Percentiles rank a stretch among this genome's conserved stretches.
These are phyloP conservation scores for Drosophila repleta DNA, from an alignment of 1,140 invertebrate species.

Conservation along the genomic window DNA sequence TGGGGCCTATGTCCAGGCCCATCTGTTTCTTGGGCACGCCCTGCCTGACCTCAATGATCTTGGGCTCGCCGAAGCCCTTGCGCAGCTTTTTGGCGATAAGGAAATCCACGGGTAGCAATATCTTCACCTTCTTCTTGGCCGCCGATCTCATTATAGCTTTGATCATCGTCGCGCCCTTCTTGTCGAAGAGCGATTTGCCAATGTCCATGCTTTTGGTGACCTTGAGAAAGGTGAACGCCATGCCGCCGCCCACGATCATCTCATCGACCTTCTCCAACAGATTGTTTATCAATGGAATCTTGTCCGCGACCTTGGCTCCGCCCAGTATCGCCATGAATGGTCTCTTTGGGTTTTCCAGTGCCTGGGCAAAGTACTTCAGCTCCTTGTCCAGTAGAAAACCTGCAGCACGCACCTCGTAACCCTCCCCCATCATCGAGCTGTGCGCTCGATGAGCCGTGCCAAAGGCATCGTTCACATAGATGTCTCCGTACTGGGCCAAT, in stretches of 20 bases:
- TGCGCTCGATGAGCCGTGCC: conserved; percentile 99
- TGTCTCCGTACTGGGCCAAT: conserved; percentile 96
- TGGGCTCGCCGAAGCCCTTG: conserved; percentile 92
- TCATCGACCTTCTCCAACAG: conserved; percentile 98
- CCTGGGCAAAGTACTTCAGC: conserved; percentile 98
- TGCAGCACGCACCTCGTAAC: conserved; percentile 93
- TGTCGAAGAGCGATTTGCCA: conserved; percentile 96
- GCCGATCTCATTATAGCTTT: conserved; percentile 95
- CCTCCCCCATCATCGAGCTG: conserved; percentile 95
- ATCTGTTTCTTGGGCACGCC: conserved; percentile 96
- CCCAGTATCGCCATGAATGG: conserved; percentile 99
- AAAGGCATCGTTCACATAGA: conserved; percentile 99
- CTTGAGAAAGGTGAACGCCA: conserved; percentile 99
- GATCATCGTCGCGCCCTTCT: conserved; percentile 97
- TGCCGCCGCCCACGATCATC: conserved; percentile 99
- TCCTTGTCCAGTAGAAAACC: conserved; percentile 99
- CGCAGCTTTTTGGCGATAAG: conserved; percentile 97
- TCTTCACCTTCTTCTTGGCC: conserved; percentile 94
- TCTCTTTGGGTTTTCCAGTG: conserved; percentile 95
- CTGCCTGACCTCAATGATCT: conserved; percentile 87
- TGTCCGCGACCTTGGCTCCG: conserved; percentile 99
- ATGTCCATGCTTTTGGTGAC: conserved; percentile 97
- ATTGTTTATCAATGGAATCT: conserved; percentile 99
- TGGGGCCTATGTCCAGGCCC: conserved; percentile 96
- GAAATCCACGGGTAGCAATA: conserved; percentile 98